These are phyloP conservation scores for Cryptoleucopteryx plumbea DNA, from an alignment of 2,113 vertebrate species.

Conservation along the genomic window DNA sequence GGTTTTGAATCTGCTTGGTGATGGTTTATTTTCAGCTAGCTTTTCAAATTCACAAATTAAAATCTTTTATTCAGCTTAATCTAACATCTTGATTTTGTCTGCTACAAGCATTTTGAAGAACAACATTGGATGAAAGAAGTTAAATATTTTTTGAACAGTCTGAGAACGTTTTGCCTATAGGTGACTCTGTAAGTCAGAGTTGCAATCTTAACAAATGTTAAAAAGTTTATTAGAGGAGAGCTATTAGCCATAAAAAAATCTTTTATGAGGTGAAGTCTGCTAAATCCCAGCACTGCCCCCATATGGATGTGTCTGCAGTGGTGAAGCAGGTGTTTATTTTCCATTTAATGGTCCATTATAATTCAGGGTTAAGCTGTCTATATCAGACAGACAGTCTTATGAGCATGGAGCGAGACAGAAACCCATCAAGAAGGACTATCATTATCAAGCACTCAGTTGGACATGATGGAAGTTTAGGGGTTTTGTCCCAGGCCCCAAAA, in stretches of 20 bases:
- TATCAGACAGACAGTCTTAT: neutral
- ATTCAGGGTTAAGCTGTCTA: neutral
- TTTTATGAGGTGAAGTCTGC: neutral
- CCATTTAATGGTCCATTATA: neutral
- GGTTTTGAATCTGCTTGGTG: neutral
- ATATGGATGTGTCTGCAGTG: fast-evolving
- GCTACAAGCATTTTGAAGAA: neutral
- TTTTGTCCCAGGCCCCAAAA: neutral
- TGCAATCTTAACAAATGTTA: neutral
- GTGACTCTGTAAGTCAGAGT: neutral
- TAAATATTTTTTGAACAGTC: neutral
- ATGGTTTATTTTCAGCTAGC: neutral
- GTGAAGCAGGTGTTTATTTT: neutral
- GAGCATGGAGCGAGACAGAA: neutral
- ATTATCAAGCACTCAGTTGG: neutral
- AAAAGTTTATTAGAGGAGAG: neutral
- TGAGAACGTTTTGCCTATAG: neutral
- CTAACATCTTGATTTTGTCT: neutral
- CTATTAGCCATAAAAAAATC: neutral
- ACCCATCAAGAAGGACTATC: neutral
- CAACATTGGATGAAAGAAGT: neutral
- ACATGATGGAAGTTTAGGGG: neutral
- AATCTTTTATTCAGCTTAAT: neutral
- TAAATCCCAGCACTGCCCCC: neutral
- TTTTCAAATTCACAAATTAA: neutral